Evolutionary conservation across 2,797 vertebrate species (phyloP), one percentile per base, ranked within the genome.

Genomic region (Oceanodroma leucorhoa): DNA sequence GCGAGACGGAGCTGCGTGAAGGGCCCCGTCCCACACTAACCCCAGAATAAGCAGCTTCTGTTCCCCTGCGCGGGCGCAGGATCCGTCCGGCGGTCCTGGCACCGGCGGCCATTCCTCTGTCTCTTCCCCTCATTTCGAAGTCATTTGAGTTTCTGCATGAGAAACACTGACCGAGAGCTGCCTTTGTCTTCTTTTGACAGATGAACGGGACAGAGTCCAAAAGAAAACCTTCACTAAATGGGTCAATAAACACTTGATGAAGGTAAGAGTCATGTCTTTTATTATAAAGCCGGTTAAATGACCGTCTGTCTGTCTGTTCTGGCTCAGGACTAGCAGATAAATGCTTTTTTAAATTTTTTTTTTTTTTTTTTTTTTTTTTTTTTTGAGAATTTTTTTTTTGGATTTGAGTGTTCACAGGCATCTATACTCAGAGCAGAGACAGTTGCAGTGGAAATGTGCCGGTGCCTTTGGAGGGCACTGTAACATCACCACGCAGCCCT

Each of bases 141-240:
- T 46, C 76, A 12, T 88, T 93, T 54, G 94, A 94, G 82, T 93
- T 93, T 95, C 93, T 91, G 87, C 94, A 81, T 78, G 58, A 23
- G 64, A 46, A 79, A 21, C 24, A 40, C 95, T 97, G 96, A 97
- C 81, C 75, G 2, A 81, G 61, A 43, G 55, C 58, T n/a, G 69
- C 95, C 48, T 97, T 79, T 97, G 66, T 96, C 96, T 96, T 89
- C 92, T 93, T 87, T 97, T 97, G 93, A 75, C 97, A 99, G 99
- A 99, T 98, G 99, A 99, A 97, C 98, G 99, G 91, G 99, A 99
- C 98, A 97, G 99, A 86, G 99, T 99, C 94, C 99, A 99, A 98
- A 99, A 99, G 98, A 99, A 99, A 98, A 99, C 99, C 12, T 99
- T 99, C 98, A 99, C 99, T n/a, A 99, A 99, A 98, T 99, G 99